A percentile compares a stretch with the other conserved stretches of the same genome.
These are phyloP conservation scores for Oreotrochilus melanogaster DNA, from an alignment of 2,113 vertebrate genomes.

Conservation along the genomic window DNA sequence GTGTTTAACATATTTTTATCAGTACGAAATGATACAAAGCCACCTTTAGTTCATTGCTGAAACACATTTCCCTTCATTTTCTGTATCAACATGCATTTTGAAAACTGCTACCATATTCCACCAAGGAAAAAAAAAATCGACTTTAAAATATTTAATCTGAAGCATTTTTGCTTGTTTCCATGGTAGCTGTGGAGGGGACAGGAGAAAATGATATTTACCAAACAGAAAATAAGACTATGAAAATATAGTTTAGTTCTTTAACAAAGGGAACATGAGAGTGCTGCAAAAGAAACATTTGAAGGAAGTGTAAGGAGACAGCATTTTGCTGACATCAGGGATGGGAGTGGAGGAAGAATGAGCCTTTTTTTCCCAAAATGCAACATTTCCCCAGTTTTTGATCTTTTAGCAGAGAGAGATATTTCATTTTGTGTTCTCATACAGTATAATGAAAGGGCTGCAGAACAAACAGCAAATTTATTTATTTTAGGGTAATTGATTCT, in stretches of 20 bases:
- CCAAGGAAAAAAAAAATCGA: conserved; percentile 3
- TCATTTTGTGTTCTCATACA: conserved; percentile 5
- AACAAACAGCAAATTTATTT: not conserved
- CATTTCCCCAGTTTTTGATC: not conserved
- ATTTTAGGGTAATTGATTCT: conserved; percentile 40
- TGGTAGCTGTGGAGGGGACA: conserved; percentile 71
- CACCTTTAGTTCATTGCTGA: not conserved
- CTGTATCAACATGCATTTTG: not conserved
- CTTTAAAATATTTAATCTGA: conserved; percentile 69
- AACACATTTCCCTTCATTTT: not conserved
- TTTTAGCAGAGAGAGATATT: conserved; percentile 11
- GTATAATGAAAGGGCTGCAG: conserved; percentile 7
- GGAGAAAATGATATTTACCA: conserved; percentile 61
- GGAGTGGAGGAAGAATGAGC: not conserved
- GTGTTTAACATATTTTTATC: conserved; percentile 40
- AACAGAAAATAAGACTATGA: conserved; percentile 72
- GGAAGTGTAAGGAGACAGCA: not conserved
- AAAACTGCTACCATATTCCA: conserved; percentile 6
- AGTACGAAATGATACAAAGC: not conserved
- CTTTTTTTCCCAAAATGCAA: not conserved
- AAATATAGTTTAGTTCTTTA: conserved; percentile 34
- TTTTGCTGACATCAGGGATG: not conserved
- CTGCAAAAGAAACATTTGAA: conserved; percentile 33
- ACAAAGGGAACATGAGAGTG: not conserved
- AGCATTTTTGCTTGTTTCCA: conserved; percentile 74